Base-by-base conservation (phyloP, 1,140 invertebrate genomes). In the Heliconius eleuchia region DNA sequence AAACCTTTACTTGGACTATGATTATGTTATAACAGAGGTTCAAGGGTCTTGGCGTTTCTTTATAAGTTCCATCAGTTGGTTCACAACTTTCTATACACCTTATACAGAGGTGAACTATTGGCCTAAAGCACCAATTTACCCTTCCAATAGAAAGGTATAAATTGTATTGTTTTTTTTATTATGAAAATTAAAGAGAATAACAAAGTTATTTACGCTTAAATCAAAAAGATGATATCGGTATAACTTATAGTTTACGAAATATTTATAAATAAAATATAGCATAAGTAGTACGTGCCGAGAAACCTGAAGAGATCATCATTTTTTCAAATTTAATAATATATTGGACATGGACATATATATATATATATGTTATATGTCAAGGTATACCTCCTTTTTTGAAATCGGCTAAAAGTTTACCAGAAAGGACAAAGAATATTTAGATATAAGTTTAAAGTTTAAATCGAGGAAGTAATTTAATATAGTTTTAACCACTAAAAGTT, bases 71-170 rank as follows among this genome's bases (percentile, higher is more conserved):
- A 74, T 30, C 46, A 27, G 55, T 57, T 74, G 55, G 11, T 55
- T 74, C 73, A 39, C 73, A 50, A 74, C 73, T 74, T 74, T 74
- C 72, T 73, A 73, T 8, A 16, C 19, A 57, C 19, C 23, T n/a
- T 57, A 16, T 5, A 66, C 9, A 30, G 9, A 66, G 4, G 60
- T 66, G 60, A 66, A 30, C 60, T 66, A 16, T 66, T 66, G 60
- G 27, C 23, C 60, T 66, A 16, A 23, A 66, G 8, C 16, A 66
- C 60, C 60, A 27, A 66, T 66, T 30, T 66, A 66, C n/a, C 55
- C n/a, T 60, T 60, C 1, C n/a, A 60, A 23, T 60, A 60, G 55
- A 60, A 27, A 60, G 55, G 6, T 19, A 27, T 23, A 23, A 57
- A 23, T 60, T n/a, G 8, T 57, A 46, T 60, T 9, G 3, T 3